Evolutionary conservation across 2,888 invertebrate species (phyloP), one percentile per base, ranked within the genome.

Genomic region (Ceriagrion tenellum): DNA sequence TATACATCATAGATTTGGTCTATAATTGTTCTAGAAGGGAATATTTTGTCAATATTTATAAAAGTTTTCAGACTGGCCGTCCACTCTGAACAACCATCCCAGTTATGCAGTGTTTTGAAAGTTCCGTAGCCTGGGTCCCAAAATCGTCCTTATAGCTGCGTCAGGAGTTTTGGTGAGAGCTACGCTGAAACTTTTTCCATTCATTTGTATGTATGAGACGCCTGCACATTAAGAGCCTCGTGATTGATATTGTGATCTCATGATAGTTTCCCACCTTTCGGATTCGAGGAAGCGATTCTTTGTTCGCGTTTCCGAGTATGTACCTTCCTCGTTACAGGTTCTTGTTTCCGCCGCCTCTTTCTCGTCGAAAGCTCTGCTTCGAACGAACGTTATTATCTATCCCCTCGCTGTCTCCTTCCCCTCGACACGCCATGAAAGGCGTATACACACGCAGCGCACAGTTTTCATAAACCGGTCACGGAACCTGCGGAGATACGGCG

Each of bases 391-490:
- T 47, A n/a, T 47, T 63, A 69, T 16, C 59, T 59, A 59, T 59
- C 47, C 93, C 47, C 20, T 74, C 40, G 69, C 69, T n/a, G 69
- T n/a, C 69, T 93, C 93, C 30, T 47, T n/a, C 69, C 69, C 93
- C 30, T 47, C 40, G 12, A 69, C 69, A 93, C 74, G 69, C 63
- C 63, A 20, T 47, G 63, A 69, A 69, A 55, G 93, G 69, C 69
- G 26, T 69, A 93, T 69, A 74, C 40, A 55, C 35, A 47, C 63
- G 40, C 35, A 63, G 63, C 93, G 69, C 69, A 59, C 16, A 16
- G 69, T 47, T 93, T n/a, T 69, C 69, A n/a, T 63, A 93, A 93
- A 93, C 93, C 93, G 93, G 93, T 93, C 93, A 93, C 69, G 93
- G 93, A 93, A n/a, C 47, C 40, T 47, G 47, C 69, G 63, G 88